A percentile compares a stretch with the other conserved stretches of the same genome.
Evolutionary conservation across 2,797 vertebrate genomes (phyloP).

Genomic region (Toxotes lorentzi): DNA sequence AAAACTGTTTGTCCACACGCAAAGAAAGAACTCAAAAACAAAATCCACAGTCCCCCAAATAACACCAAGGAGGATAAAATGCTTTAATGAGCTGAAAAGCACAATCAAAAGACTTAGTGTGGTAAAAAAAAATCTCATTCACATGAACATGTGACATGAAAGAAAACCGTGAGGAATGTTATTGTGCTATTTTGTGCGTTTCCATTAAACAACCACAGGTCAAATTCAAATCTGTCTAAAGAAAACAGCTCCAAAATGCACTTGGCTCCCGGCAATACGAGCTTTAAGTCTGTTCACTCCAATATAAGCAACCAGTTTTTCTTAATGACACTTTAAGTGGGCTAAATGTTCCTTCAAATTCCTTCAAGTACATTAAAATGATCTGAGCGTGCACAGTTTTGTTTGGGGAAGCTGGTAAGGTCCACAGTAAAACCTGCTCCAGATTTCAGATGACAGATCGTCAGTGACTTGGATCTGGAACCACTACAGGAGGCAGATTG

Average conservation of each 20-base stretch:
- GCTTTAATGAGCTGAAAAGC: constrained; percentile 26
- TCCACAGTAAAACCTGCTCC: background rate
- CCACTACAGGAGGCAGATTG: background rate
- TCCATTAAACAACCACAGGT: constrained; percentile 29
- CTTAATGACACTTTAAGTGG: constrained; percentile 29
- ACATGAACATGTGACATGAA: constrained; percentile 2
- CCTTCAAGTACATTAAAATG: background rate
- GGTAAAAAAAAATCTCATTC: background rate
- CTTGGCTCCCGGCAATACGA: background rate
- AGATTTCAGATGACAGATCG: background rate
- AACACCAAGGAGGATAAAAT: background rate
- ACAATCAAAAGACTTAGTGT: background rate
- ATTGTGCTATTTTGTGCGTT: constrained; percentile 17
- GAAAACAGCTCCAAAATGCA: background rate
- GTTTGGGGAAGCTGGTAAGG: background rate
- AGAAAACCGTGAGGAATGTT: constrained; percentile 11
- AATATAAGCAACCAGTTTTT: constrained; percentile 11
- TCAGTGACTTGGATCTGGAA: background rate
- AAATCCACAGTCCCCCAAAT: background rate
- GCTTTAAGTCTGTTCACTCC: background rate
- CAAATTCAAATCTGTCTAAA: background rate
- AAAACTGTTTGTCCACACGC: constrained; percentile 37
- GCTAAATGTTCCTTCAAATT: constrained; percentile 26
- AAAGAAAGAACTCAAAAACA: constrained; percentile 11
- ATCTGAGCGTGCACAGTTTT: background rate